phyloP scores from a whole-genome alignment of 2,113 vertebrate species.

The Amazona vittata region DNA sequence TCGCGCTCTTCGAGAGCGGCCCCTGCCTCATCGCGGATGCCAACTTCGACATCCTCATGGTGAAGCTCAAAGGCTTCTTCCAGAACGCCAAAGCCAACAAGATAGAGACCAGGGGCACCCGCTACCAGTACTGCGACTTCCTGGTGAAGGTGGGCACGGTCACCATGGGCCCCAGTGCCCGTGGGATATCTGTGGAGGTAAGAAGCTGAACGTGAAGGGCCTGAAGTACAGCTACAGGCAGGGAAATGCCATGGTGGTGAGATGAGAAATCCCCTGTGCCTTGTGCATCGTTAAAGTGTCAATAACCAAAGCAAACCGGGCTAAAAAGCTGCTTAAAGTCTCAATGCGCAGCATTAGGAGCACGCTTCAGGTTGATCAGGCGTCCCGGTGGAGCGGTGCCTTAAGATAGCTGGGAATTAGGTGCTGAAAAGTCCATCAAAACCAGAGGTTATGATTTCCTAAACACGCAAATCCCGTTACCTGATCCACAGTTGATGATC shows the following conservation, averaged over 20 bases:
- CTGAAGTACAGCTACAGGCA: rapidly evolving
- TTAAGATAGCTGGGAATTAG: not conserved
- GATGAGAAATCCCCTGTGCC: rapidly evolving
- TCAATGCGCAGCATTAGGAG: not conserved
- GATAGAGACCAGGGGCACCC: conserved; percentile 92
- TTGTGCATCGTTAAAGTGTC: not conserved
- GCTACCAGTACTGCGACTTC: conserved; percentile 96
- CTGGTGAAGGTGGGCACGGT: conserved; percentile 93
- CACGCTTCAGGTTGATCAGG: not conserved
- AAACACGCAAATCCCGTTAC: not conserved
- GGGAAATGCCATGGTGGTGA: not conserved
- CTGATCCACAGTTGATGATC: not conserved
- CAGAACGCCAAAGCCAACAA: conserved; percentile 98
- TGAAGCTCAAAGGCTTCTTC: conserved; percentile 97
- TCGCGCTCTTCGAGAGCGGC: conserved; percentile 92
- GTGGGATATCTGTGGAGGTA: conserved; percentile 96
- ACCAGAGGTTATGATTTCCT: not conserved
- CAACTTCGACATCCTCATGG: conserved; percentile 96
- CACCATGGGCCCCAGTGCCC: conserved; percentile 93
- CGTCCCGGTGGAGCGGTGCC: not conserved
- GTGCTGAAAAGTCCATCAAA: not conserved
- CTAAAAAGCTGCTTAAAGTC: not conserved
- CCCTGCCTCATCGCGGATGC: conserved; percentile 91
- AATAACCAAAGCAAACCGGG: not conserved
- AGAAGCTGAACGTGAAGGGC: not conserved